Base-by-base conservation (phyloP, 2,797 vertebrate species). In the Ficedula albicollis region DNA sequence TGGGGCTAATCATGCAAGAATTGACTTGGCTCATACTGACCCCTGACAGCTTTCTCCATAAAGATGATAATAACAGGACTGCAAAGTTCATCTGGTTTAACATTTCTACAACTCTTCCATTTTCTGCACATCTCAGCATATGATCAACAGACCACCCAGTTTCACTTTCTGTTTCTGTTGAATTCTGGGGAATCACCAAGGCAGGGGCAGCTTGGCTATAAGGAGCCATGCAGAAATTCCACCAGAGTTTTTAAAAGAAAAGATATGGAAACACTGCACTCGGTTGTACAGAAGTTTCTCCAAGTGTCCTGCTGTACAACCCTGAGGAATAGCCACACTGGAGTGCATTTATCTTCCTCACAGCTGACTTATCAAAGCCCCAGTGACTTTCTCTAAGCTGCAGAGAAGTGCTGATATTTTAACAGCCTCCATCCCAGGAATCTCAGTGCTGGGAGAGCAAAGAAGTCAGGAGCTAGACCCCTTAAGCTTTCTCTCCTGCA, bases 101-200 rank as follows among this genome's bases (percentile, higher is more conserved):
- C 52, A 74, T 49, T 77, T 38, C 27, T 13, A 54, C 18, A 46
- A 6, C 62, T 84, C 58, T 46, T 38, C 69, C 49, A 73, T 69
- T 60, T 93, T 95, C 80, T 77, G 64, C 52, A 34, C 77, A 69
- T 52, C 89, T 75, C 92, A 54, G 77, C 41, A 48, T 8, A 69
- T 15, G 56, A 49, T 59, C 58, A 58, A 49, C 63, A 80, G 36
- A 36, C 29, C 34, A 63, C 62, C 19, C 56, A 36, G 74, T 96
- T 97, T 96, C 94, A 80, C 94, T 89, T 96, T 96, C 96, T 93
- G 55, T 90, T 95, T 52, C 79, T 30, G 25, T 14, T 72, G 81
- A 83, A 80, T 44, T 59, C 51, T 91, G 93, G 91, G 87, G 73
- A 44, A 46, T 62, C 73, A 62, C 51, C 32, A 30, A 38, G n/a